Base-by-base conservation (phyloP, 2,113 vertebrate species). In the Rhabdomys dilectus region DNA sequence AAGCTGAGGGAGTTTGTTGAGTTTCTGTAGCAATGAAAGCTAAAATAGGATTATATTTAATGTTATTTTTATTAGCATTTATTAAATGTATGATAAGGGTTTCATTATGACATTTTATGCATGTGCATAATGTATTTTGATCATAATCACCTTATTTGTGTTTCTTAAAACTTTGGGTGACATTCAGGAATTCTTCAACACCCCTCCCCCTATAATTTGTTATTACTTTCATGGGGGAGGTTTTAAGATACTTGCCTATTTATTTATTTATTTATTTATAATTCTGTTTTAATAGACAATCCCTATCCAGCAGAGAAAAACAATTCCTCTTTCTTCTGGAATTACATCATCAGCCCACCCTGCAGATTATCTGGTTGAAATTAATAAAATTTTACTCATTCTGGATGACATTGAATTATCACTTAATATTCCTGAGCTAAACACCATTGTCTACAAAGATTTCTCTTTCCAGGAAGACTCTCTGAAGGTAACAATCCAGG, bases 391-490 rank as follows among this genome's bases (percentile, higher is more conserved):
- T 85, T 98, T 99, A 93, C 98, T 99, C 36, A 98, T 98, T 77
- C 99, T 99, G 98, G 99, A 99, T 13, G 99, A 99, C 98, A 98
- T 98, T n/a, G 99, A 99, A 73, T 97, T 99, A 90, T 98, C 99
- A 16, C 98, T 99, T 88, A 99, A 99, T 98, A 98, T 99, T 86
- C 99, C 99, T 0, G 99, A 99, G 97, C 99, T 99, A 45, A 99
- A 98, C 17, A 98, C 98, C 45, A 98, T 99, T 51, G 98, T 99
- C 60, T 99, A 99, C 26, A 99, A 99, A 86, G 99, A 99, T 94
- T 99, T 99, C 96, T 99, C 99, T 31, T 98, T 98, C 89, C 99
- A 99, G 96, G 99, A 99, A 96, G 99, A 99, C 96, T 99, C 98
- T 15, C 98, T 99, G 88, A 99, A 98, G 99, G 99, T 99, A 98